Conservation (phyloP, 2,888 invertebrate species). For the Hymenopus coronatus region DNA sequence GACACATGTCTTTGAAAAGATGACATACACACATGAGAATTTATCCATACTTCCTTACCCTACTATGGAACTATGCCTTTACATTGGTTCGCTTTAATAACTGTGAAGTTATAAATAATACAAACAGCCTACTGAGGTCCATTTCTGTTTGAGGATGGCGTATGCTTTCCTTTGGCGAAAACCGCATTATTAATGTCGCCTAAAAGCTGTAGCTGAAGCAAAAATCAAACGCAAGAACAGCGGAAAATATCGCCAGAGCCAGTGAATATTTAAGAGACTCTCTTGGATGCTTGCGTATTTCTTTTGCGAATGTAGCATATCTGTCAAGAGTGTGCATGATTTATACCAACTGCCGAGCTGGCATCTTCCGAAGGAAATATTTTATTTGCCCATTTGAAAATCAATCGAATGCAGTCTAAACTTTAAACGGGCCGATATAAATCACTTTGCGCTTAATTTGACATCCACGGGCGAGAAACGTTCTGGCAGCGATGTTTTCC, state of each 20-base stretch:
- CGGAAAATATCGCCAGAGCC: neutral
- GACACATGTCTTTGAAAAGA: no score
- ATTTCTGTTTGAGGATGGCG: neutral
- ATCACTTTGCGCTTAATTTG: neutral
- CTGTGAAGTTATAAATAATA: no score
- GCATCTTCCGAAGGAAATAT: neutral
- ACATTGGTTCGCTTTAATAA: no score
- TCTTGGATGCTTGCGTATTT: neutral
- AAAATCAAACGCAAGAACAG: neutral
- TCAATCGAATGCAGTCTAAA: neutral
- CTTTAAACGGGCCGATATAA: neutral
- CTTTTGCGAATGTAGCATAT: neutral
- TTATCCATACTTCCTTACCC: no score
- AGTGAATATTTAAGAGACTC: neutral
- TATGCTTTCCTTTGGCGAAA: neutral
- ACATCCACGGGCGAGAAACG: neutral
- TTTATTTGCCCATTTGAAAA: neutral
- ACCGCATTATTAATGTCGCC: neutral
- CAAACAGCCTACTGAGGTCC: no score
- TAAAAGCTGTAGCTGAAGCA: neutral
- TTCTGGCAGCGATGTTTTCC: no score
- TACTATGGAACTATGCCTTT: no score
- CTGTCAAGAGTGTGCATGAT: neutral
- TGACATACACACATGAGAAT: no score
- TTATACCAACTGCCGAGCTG: neutral